These are phyloP conservation scores for Hippasteria phrygiana DNA, from an alignment of 53 echinoderm and acorn worm species.

Conservation along the genomic window DNA sequence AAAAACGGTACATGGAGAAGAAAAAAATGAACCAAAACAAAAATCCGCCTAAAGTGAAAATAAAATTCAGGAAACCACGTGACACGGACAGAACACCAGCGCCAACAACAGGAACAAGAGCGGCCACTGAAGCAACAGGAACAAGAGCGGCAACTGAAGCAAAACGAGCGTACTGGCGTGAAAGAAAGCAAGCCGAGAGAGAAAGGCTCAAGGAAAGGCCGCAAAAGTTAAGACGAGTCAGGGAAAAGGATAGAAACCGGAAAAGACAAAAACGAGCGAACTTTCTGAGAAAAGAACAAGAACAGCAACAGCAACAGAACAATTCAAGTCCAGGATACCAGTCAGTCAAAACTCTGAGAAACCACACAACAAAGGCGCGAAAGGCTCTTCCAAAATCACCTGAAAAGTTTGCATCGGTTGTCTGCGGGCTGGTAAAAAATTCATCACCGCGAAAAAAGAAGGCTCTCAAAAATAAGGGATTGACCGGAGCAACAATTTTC, in stretches of 20 bases:
- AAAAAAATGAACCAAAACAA: not conserved
- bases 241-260: slow-evolving; percentile 29
- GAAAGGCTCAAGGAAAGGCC: not conserved
- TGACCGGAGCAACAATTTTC: not conserved
- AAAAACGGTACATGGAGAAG: not conserved
- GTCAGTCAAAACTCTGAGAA: slow-evolving; percentile 11
- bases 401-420: slow-evolving; percentile 30
- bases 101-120: not conserved
- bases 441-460: slow-evolving; percentile 12
- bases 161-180: slow-evolving; percentile 21
- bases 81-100: not conserved
- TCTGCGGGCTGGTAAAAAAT: not conserved
- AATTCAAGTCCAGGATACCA: not conserved
- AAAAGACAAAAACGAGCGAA: not conserved
- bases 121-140: slow-evolving; percentile 8
- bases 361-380: slow-evolving; percentile 14
- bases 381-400: slow-evolving; percentile 12
- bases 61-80: not conserved
- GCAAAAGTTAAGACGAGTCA: slow-evolving; percentile 28
- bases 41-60: not conserved
- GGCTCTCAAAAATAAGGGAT: slow-evolving; percentile 19
- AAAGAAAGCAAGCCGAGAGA: slow-evolving; percentile 34
- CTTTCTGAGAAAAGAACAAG: not conserved
- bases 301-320: not conserved
- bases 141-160: slow-evolving; percentile 20